Evolutionary conservation across 1,140 invertebrate genomes (phyloP).

Genomic region (Anagrus nilaparvatae): DNA sequence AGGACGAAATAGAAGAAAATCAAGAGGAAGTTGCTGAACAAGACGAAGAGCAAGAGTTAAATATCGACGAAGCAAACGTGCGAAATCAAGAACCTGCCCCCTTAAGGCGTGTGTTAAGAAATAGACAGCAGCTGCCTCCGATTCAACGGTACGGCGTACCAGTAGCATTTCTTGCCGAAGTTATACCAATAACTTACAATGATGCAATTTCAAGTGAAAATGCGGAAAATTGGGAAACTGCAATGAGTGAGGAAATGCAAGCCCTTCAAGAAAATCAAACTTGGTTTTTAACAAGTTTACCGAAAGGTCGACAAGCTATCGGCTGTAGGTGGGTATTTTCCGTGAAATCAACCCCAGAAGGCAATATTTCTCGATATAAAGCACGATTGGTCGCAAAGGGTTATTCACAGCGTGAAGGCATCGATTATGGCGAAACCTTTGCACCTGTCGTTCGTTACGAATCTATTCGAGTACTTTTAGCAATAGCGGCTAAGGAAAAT

Average conservation of each 20-base stretch:
- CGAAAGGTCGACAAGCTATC: constrained; percentile 6
- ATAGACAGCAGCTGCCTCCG: neutral
- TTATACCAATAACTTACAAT: neutral
- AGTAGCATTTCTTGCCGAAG: too few relatives aligned
- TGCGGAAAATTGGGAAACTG: neutral
- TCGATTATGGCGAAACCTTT: constrained; percentile 17
- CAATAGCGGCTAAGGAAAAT: constrained; percentile 11
- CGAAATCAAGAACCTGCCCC: neutral
- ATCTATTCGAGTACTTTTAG: constrained; percentile 8
- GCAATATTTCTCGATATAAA: neutral
- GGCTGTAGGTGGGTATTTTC: constrained; percentile 13
- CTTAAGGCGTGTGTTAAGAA: too few relatives aligned
- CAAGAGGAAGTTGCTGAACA: neutral
- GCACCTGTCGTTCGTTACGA: constrained; percentile 14
- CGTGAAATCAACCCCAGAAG: constrained; percentile 9
- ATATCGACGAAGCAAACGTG: neutral
- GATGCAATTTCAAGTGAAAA: neutral
- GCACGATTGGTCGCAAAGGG: constrained; percentile 14
- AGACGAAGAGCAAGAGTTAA: neutral
- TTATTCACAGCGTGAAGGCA: constrained; percentile 10
- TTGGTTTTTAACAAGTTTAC: constrained; percentile 17
- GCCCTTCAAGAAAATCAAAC: neutral
- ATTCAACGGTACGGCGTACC: neutral
- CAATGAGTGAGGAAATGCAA: neutral
- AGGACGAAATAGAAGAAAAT: too few relatives aligned